Evolutionary conservation across 2,888 invertebrate species (phyloP).

Genomic region (Plagodis dolabraria): DNA sequence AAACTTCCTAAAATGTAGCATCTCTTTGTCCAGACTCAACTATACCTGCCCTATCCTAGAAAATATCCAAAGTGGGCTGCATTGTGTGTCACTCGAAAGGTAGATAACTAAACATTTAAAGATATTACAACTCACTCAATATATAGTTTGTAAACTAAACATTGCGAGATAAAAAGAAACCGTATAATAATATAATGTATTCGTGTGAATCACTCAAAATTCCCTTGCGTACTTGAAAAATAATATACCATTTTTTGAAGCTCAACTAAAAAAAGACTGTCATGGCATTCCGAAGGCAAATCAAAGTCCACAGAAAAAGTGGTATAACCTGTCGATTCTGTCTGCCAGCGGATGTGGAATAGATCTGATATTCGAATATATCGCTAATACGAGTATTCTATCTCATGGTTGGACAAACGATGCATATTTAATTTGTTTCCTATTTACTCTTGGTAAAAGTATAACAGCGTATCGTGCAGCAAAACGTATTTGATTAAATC

Average conservation of each 20-base stretch:
- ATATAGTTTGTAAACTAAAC: too few species aligned
- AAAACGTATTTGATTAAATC: constrained; percentile 62
- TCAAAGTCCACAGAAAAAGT: constrained; percentile 54
- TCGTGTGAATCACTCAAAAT: constrained; percentile 23
- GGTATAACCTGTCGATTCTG: constrained; percentile 56
- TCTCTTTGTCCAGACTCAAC: constrained; percentile 45
- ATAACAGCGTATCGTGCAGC: constrained; percentile 49
- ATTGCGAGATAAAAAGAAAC: constrained; percentile 4
- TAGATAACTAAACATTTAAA: too few species aligned
- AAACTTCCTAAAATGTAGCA: constrained; percentile 45
- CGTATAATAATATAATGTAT: constrained; percentile 19
- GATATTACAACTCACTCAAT: too few species aligned
- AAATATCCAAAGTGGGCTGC: constrained; percentile 34
- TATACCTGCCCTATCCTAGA: constrained; percentile 35
- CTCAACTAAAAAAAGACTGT: constrained; percentile 36
- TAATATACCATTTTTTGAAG: constrained; percentile 27
- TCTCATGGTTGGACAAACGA: constrained; percentile 75
- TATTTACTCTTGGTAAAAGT: constrained; percentile 66
- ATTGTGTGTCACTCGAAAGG: constrained; percentile 24
- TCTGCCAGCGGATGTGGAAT: constrained; percentile 55
- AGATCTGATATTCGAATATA: constrained; percentile 63
- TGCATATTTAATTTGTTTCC: constrained; percentile 82
- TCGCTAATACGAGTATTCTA: constrained; percentile 74
- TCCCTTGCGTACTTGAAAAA: constrained; percentile 20
- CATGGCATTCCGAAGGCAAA: constrained; percentile 45